Percentiles rank a stretch among this genome's conserved stretches.
Conservation (phyloP, 2,888 invertebrate species). For the Morpho deidamia region DNA sequence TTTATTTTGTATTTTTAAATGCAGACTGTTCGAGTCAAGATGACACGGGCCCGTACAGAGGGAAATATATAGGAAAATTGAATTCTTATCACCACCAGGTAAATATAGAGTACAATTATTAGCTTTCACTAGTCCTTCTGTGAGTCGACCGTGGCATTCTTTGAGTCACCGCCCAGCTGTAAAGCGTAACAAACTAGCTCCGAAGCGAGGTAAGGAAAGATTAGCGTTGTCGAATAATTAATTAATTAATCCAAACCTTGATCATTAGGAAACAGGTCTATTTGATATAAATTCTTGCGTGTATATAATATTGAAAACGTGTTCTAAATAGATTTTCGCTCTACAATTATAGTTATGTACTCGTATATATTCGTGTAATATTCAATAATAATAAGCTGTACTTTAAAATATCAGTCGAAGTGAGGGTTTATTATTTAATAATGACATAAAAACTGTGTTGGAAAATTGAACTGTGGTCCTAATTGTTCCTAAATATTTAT, state of each 20-base stretch:
- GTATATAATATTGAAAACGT: not conserved
- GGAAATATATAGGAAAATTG: constrained; percentile 89
- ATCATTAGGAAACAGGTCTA: not conserved
- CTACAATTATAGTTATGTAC: too few species aligned
- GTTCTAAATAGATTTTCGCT: too few species aligned
- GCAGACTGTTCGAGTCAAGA: constrained; percentile 72
- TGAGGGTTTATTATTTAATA: too few species aligned
- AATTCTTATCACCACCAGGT: constrained; percentile 94
- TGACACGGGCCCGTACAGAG: constrained; percentile 85
- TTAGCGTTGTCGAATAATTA: not conserved
- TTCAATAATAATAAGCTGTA: too few species aligned
- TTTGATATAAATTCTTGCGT: not conserved
- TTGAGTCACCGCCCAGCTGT: constrained; percentile 13
- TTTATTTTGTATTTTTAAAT: constrained; percentile 28
- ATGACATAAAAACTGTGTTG: too few species aligned
- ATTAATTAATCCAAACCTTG: not conserved
- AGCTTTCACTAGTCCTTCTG: constrained; percentile 20
- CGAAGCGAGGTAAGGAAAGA: too few species aligned
- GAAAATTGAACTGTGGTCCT: too few species aligned
- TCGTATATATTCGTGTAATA: too few species aligned
- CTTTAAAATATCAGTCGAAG: too few species aligned
- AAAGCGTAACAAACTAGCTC: constrained; percentile 3
- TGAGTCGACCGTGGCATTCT: constrained; percentile 17
- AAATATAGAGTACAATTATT: constrained; percentile 10
- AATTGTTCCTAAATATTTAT: too few species aligned